These are phyloP conservation scores for Melanocharis versteri DNA, from an alignment of 2,113 vertebrate genomes.

Conservation along the genomic window DNA sequence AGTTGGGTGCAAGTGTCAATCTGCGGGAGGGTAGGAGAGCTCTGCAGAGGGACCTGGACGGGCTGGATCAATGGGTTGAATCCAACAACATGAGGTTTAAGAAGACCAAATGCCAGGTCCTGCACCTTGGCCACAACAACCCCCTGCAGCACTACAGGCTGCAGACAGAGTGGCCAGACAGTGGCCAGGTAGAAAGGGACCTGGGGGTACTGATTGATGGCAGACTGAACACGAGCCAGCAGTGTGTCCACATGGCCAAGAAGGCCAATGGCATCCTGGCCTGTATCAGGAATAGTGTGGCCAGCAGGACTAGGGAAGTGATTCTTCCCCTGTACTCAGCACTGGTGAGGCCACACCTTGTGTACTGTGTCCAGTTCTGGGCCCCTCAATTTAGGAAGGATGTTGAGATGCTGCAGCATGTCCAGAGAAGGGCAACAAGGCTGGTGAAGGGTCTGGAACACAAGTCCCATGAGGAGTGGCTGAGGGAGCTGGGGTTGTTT, in stretches of 20 bases:
- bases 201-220: not conserved
- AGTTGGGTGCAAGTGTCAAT: not conserved
- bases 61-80: not conserved
- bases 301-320: not conserved
- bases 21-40: not conserved
- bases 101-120: not conserved
- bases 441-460: not conserved
- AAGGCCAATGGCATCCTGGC: not conserved
- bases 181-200: not conserved
- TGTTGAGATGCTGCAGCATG: not conserved
- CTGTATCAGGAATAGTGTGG: not conserved
- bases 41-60: not conserved
- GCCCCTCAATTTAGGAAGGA: not conserved
- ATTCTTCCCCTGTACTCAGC: not conserved
- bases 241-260: fast-evolving
- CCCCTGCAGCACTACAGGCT: not conserved
- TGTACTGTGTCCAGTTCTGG: not conserved
- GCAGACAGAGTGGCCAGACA: not conserved
- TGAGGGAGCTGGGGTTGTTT: not conserved
- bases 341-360: not conserved
- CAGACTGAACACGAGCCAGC: not conserved
- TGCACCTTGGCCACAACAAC: not conserved
- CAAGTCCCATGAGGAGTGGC: not conserved
- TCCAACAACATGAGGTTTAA: not conserved
- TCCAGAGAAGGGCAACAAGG: not conserved